phyloP scores from a whole-genome alignment of 2,888 invertebrate species.

The Ectemnius lituratus region DNA sequence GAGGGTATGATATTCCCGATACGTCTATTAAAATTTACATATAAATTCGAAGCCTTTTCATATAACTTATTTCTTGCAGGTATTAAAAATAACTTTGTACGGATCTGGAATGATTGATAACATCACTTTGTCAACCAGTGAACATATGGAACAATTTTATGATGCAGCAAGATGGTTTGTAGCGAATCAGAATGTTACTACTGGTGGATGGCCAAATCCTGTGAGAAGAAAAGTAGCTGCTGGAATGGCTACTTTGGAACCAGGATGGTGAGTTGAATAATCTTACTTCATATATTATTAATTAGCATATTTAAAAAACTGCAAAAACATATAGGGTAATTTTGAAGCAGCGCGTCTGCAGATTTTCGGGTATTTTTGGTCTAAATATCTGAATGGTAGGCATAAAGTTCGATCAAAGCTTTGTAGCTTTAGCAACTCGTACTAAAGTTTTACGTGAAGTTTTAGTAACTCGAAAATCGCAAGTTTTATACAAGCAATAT shows the following conservation, averaged over 20 bases:
- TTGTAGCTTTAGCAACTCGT: too few species aligned
- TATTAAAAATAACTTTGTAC: constrained; percentile 83
- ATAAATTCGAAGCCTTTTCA: not conserved
- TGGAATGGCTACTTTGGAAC: constrained; percentile 87
- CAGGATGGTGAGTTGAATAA: constrained; percentile 85
- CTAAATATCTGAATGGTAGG: too few species aligned
- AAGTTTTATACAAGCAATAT: too few species aligned
- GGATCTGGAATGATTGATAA: constrained; percentile 88
- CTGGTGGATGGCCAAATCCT: constrained; percentile 96
- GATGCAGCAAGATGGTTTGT: constrained; percentile 97
- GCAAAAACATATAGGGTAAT: too few species aligned
- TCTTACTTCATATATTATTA: constrained; percentile 9
- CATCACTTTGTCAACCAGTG: constrained; percentile 88
- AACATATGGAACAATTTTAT: constrained; percentile 94
- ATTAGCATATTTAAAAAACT: not conserved
- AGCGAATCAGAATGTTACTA: constrained; percentile 87
- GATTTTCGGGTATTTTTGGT: too few species aligned
- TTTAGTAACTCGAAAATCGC: too few species aligned
- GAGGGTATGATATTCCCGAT: constrained; percentile 78
- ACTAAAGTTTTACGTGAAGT: too few species aligned
- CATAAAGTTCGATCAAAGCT: too few species aligned
- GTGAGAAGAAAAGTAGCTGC: constrained; percentile 87
- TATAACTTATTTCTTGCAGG: constrained; percentile 73
- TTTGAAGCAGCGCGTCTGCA: too few species aligned
- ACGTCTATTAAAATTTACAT: too few species aligned